Percentiles rank a stretch among this genome's conserved stretches.
Conservation (phyloP, 2,113 vertebrate genomes). For the Marmota monax region DNA sequence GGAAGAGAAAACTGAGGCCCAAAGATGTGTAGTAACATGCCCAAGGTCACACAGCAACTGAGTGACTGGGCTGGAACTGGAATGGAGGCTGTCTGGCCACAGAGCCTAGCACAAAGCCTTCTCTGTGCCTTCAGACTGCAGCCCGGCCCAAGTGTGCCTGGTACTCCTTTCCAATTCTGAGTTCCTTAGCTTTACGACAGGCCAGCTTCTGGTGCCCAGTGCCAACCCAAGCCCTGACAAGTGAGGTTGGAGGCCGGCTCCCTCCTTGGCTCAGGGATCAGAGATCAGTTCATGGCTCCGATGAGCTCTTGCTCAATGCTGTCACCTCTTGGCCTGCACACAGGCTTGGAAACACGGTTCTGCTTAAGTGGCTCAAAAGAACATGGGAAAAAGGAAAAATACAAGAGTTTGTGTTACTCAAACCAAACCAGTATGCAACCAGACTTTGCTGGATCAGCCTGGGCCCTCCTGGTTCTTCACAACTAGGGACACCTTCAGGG, state of each 20-base stretch:
- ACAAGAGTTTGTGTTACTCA: constrained; percentile 42
- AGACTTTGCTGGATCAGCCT: background rate
- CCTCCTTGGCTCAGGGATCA: constrained; percentile 16
- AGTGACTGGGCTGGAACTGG: background rate
- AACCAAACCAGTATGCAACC: background rate
- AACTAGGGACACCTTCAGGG: background rate
- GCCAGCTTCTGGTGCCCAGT: background rate
- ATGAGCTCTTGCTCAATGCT: background rate
- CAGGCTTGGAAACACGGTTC: constrained; percentile 54
- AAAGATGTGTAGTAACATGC: background rate
- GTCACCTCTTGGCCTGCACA: constrained; percentile 60
- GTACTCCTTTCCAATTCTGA: background rate
- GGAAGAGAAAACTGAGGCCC: constrained; percentile 40
- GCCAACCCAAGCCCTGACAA: background rate
- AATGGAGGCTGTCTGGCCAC: background rate
- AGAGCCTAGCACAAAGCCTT: background rate
- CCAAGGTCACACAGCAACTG: background rate
- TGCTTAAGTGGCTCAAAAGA: constrained; percentile 53
- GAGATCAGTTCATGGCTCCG: background rate
- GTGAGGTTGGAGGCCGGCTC: background rate
- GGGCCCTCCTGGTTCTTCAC: background rate
- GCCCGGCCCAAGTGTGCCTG: background rate
- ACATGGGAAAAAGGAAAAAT: background rate
- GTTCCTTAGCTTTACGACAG: background rate
- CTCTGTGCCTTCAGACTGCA: background rate